Evolutionary conservation across 1,140 invertebrate genomes (phyloP).

Genomic region (Drosophila neocordata): DNA sequence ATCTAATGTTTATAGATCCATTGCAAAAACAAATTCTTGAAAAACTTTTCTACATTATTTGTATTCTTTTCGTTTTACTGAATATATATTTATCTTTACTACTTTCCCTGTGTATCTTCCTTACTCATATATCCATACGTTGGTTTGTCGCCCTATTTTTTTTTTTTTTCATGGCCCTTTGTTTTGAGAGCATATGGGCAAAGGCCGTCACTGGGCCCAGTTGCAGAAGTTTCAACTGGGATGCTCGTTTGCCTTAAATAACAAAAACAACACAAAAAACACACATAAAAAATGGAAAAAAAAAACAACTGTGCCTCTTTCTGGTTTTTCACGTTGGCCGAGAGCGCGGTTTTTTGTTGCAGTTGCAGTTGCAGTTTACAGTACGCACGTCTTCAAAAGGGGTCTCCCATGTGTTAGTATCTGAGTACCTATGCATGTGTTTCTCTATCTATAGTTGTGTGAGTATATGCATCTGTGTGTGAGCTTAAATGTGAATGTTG

Average conservation of each 20-base stretch:
- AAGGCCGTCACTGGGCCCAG: conserved; percentile 53
- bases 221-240: conserved; percentile 34
- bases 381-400: conserved; percentile 72
- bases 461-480: conserved; percentile 8
- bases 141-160: conserved; percentile 33
- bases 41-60: too few species aligned
- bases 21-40: too few species aligned
- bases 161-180: conserved; percentile 49
- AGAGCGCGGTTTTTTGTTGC: conserved; percentile 51
- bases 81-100: too few species aligned
- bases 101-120: conserved; percentile 16
- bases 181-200: conserved; percentile 7
- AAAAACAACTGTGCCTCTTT: conserved; percentile 74
- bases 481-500: conserved; percentile 50
- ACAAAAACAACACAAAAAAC: conserved; percentile 26
- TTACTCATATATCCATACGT: not conserved
- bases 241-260: conserved; percentile 56
- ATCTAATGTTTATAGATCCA: too few species aligned
- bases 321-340: conserved; percentile 73
- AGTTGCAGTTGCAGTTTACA: conserved; percentile 49
- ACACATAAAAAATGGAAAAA: conserved; percentile 53
- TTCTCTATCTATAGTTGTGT: conserved; percentile 5
- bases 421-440: conserved; percentile 18
- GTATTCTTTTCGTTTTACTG: too few species aligned
- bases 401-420: conserved; percentile 27